Percentiles rank a stretch among this genome's conserved stretches.
These are phyloP conservation scores for Lutjanus erythropterus DNA, from an alignment of 2,113 vertebrate species.

Conservation along the genomic window DNA sequence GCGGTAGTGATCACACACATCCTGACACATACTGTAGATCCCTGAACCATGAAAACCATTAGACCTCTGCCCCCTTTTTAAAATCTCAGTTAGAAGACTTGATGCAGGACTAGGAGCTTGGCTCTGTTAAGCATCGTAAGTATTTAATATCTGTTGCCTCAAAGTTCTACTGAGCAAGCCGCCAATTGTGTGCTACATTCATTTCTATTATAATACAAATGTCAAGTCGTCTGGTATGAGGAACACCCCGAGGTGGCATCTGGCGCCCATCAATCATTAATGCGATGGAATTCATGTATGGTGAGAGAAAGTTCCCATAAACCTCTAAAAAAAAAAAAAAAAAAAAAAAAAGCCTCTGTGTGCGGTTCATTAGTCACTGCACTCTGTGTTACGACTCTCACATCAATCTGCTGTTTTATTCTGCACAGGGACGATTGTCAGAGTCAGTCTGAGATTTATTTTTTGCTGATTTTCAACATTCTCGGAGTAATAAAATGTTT, in stretches of 20 bases:
- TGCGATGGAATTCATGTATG: conserved; percentile 35
- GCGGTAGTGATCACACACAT: not conserved
- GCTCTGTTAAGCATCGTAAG: not conserved
- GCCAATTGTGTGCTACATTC: conserved; percentile 36
- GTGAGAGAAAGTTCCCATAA: conserved; percentile 27
- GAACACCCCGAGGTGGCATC: conserved; percentile 68
- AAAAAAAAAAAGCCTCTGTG: not conserved
- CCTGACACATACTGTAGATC: not conserved
- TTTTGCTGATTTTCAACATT: not conserved
- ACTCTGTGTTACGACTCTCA: not conserved
- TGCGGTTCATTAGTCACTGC: not conserved
- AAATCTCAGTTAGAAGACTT: not conserved
- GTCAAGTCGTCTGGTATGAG: conserved; percentile 54
- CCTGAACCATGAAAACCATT: not conserved
- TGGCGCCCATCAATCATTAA: conserved; percentile 56
- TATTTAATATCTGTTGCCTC: not conserved
- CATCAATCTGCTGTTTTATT: conserved; percentile 1
- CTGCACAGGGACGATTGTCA: not conserved
- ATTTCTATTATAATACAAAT: conserved; percentile 50
- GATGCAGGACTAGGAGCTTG: not conserved
- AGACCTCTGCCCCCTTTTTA: not conserved
- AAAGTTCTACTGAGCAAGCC: conserved; percentile 17
- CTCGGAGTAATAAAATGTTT: not conserved
- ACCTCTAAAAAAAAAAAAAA: not conserved
- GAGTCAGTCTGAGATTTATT: not conserved